phyloP scores from a whole-genome alignment of 1,140 invertebrate species.

The Euschistus heros region DNA sequence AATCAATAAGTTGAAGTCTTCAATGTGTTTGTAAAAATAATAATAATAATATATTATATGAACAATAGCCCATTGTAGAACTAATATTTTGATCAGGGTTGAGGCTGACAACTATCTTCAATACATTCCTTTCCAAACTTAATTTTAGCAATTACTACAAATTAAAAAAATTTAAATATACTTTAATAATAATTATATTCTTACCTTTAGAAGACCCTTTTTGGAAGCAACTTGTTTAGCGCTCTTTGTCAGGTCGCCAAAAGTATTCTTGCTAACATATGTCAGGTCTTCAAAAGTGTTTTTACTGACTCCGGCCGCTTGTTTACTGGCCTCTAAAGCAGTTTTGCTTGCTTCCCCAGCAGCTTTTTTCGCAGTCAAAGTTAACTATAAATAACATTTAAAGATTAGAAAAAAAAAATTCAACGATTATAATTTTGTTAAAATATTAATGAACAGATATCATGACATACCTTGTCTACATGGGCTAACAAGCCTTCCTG shows the following conservation, averaged over 20 bases:
- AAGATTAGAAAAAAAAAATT: constrained; percentile 28
- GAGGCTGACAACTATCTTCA: too few species aligned
- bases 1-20: too few species aligned
- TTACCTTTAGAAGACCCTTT: constrained; percentile 70
- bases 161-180: too few species aligned
- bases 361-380: constrained; percentile 77
- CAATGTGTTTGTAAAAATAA: too few species aligned
- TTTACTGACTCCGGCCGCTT: constrained; percentile 73
- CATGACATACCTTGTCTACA: constrained; percentile 64
- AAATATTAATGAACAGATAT: neutral
- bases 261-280: constrained; percentile 72
- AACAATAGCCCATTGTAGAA: too few species aligned
- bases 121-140: too few species aligned
- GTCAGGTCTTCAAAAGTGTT: constrained; percentile 78
- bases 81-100: too few species aligned
- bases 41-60: too few species aligned
- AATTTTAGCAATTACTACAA: too few species aligned
- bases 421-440: neutral
- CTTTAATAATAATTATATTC: too few species aligned
- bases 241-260: constrained; percentile 82
- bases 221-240: constrained; percentile 76
- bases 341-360: constrained; percentile 77
- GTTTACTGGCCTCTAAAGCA: constrained; percentile 76
- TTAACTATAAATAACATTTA: constrained; percentile 42
- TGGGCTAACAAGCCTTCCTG: constrained; percentile 81